Evolutionary conservation across 2,113 vertebrate species (phyloP), one percentile per base, ranked within the genome.

Genomic region (Scatophagus argus): DNA sequence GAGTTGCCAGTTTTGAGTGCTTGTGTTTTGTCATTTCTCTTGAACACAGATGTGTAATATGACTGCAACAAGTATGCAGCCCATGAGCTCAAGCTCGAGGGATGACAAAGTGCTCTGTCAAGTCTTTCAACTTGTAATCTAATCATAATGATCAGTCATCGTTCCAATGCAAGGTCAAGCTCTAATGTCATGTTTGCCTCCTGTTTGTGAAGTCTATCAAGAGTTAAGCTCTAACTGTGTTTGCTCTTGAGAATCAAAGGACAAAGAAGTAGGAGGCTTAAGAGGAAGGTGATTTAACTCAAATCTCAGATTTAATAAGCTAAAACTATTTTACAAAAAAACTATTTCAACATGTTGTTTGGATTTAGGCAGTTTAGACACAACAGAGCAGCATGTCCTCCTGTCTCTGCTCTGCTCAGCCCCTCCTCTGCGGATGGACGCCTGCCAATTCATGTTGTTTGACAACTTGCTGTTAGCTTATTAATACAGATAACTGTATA

Each of bases 391-490:
- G 39, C 71, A 47, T 23, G 36, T 41, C 63, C 51, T 58, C 29
- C 55, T n/a, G 25, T 29, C 44, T 46, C 72, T 43, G n/a, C 29
- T 61, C 63, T 29, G 68, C 58, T 80, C 41, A 52, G 58, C 25
- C 39, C 51, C 17, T 70, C 51, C 65, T 38, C 84, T 23, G 56
- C 63, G 60, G n/a, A 78, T 85, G 63, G 67, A 80, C 2, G 1
- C 27, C 62, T 81, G 82, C 74, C 76, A 88, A 68, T 81, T 81
- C 29, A 52, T 0, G 34, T 54, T 60, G 68, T 79, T 78, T 3
- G 63, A 29, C 74, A 75, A 80, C 51, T 79, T 64, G 36, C 77
- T 85, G 60, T 77, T 69, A 68, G 39, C 74, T 77, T 68, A 83
- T 82, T 82, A 87, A 43, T 39, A 74, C 17, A 55, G 52, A 67